These are phyloP conservation scores for Petrophora chlorosata DNA, from an alignment of 2,888 invertebrate species.

Conservation along the genomic window DNA sequence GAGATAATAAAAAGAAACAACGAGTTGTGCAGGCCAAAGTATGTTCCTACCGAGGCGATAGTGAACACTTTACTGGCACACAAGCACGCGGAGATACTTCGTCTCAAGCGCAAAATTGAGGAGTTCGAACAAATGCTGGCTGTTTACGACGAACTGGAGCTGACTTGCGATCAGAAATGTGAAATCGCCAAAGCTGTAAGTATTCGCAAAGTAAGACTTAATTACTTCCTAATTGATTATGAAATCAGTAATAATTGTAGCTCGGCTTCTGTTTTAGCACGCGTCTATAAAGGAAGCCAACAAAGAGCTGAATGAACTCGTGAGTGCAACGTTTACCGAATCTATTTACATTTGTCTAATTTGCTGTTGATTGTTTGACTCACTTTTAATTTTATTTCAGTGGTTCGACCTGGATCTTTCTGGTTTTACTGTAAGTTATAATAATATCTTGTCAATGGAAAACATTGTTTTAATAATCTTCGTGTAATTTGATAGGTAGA, in stretches of 20 bases:
- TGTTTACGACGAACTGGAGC: slow-evolving; percentile 72
- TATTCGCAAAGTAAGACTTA: slow-evolving; percentile 16
- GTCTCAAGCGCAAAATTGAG: slow-evolving; percentile 73
- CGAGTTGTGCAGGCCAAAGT: slow-evolving; percentile 65
- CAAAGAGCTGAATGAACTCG: slow-evolving; percentile 71
- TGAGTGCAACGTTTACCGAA: slow-evolving; percentile 38
- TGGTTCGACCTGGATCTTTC: slow-evolving; percentile 71
- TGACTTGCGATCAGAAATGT: slow-evolving; percentile 69
- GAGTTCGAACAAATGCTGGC: slow-evolving; percentile 73
- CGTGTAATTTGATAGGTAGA: too few species aligned
- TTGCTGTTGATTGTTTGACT: neutral
- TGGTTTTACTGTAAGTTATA: slow-evolving; percentile 66
- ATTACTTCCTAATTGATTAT: neutral
- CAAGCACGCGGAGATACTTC: slow-evolving; percentile 79
- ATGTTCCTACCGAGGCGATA: slow-evolving; percentile 71
- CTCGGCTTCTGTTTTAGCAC: slow-evolving; percentile 57
- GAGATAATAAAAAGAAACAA: slow-evolving; percentile 80
- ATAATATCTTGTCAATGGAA: neutral
- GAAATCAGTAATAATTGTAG: neutral
- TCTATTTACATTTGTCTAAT: neutral
- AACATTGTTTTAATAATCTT: too few species aligned
- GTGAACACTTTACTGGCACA: slow-evolving; percentile 71
- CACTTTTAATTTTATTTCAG: slow-evolving; percentile 50
- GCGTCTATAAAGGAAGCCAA: slow-evolving; percentile 72
- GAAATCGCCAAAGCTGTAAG: slow-evolving; percentile 74